Base-by-base conservation (phyloP, 2,113 vertebrate species). In the Festucalex cinctus region DNA sequence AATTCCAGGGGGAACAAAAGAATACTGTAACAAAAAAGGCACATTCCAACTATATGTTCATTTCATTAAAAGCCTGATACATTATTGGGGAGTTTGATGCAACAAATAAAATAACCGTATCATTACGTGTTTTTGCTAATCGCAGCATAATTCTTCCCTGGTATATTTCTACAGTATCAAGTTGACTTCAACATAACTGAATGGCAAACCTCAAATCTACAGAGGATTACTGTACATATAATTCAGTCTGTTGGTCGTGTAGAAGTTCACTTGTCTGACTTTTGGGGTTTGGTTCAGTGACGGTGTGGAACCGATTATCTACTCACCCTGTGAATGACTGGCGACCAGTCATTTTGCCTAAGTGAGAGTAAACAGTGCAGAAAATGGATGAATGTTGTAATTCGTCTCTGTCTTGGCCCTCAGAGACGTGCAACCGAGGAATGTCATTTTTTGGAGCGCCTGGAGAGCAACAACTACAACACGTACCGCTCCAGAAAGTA, bases 381-480 rank as follows among this genome's bases (percentile, higher is more conserved):
- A 17, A 32, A 57, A 32, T 9, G 26, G 12, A 54, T 24, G 9
- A 26, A 19, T 8, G 14, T 57, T n/a, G 3, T 41, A 16, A 0
- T 61, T 10, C 28, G 22, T 80, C 26, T 73, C 69, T 70, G 24
- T 63, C 64, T 83, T 85, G 32, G 61, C 71, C 80, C 51, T 20
- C 84, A 99, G 97, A 98, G 93, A 91, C 93, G 91, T 12, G 87
- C 92, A n/a, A 98, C 96, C 1, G 97, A 99, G 1, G 97, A 99
- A 82, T 98, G 97, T 85, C 91, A 98, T 91, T 99, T 99, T 84
- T 88, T 95, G 35, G 97, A 99, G 86, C 92, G 93, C 3, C 76
- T 99, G 44, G 97, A 99, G 86, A 93, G 96, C 64, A 99, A 99
- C 88, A 98, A 98, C 92, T 98, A 99, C 88, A 99, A 98, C 86